A percentile compares a stretch with the other conserved stretches of the same genome.
Conservation (phyloP, 2,888 invertebrate species). For the Microctonus aethiopoides region DNA sequence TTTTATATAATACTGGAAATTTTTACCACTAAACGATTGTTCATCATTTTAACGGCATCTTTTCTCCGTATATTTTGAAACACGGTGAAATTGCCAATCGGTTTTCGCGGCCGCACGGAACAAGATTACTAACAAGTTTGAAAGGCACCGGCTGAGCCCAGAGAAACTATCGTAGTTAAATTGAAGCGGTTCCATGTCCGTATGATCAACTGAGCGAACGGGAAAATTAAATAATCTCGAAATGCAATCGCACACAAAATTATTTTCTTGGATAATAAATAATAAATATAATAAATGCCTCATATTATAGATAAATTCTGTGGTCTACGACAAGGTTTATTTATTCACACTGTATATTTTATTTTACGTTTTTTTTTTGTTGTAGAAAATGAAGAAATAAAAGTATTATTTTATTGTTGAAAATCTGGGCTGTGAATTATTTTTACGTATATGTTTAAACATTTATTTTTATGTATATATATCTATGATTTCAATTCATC, state of each 20-base stretch:
- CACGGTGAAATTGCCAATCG: conserved; percentile 48
- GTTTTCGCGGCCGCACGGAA: conserved; percentile 49
- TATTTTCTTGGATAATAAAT: no score
- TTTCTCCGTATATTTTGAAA: conserved; percentile 26
- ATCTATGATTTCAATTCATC: not conserved
- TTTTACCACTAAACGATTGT: no score
- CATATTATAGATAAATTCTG: no score
- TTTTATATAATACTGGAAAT: no score
- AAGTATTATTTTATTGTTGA: not conserved
- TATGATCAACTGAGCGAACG: conserved; percentile 27
- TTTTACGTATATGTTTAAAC: not conserved
- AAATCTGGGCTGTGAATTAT: not conserved
- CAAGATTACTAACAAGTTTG: conserved; percentile 52
- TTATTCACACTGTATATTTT: no score
- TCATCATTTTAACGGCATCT: conserved; percentile 12
- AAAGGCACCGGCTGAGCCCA: conserved; percentile 55
- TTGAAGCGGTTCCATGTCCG: conserved; percentile 27
- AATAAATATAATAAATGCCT: no score
- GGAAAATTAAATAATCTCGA: conserved; percentile 28
- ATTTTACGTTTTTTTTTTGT: not conserved
- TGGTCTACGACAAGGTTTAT: no score
- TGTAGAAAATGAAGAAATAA: not conserved
- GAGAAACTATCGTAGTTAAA: conserved; percentile 31
- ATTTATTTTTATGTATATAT: not conserved
- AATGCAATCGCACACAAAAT: not conserved